Conservation (phyloP, 2,113 vertebrate species). For the Phalacrocorax pelagicus region DNA sequence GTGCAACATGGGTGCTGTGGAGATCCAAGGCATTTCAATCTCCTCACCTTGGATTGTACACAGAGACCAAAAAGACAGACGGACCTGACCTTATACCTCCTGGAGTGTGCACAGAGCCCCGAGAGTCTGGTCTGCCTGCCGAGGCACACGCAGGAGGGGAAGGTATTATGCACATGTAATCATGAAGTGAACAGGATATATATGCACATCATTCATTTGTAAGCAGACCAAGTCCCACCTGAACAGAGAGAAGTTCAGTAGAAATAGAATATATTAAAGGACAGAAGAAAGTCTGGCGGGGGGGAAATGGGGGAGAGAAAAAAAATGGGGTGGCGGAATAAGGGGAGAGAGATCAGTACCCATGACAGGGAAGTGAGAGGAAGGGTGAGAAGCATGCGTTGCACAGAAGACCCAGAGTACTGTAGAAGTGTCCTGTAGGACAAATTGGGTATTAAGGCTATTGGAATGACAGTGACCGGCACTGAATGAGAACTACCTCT, state of each 20-base stretch:
- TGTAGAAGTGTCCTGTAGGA: neutral
- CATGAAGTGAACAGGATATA: neutral
- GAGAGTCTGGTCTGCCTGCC: neutral
- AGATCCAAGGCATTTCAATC: neutral
- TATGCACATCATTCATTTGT: neutral
- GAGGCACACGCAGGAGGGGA: neutral
- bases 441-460: neutral
- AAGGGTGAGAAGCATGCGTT: neutral
- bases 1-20: neutral
- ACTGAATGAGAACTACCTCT: neutral
- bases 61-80: neutral
- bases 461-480: neutral
- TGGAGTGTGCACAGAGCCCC: neutral
- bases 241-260: neutral
- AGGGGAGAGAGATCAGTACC: neutral
- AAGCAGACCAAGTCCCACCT: rapidly evolving
- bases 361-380: neutral
- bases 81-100: neutral
- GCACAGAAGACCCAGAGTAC: neutral
- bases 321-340: rapidly evolving
- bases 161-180: rapidly evolving
- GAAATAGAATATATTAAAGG: neutral
- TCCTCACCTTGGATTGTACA: neutral
- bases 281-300: neutral
- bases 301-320: neutral